Conservation (phyloP, 2,888 invertebrate genomes). For the Drosophila anomelani region DNA sequence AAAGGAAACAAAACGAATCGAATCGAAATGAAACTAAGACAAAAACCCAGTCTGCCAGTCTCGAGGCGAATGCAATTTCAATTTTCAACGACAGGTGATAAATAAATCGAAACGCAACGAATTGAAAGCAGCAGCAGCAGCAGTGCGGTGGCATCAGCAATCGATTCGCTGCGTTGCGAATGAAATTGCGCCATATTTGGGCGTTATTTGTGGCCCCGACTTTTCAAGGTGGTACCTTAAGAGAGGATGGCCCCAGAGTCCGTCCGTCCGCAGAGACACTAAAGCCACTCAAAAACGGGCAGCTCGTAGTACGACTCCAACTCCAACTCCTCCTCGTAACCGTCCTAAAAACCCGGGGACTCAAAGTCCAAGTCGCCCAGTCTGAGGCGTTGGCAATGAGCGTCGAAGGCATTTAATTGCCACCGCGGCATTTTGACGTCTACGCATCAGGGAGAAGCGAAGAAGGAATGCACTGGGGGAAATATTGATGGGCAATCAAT, state of each 20-base stretch:
- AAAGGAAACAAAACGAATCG: constrained; percentile 15
- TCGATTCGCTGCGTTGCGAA: constrained; percentile 72
- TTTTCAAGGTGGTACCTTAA: constrained; percentile 7
- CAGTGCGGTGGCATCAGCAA: constrained; percentile 49
- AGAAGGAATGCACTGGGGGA: constrained; percentile 12
- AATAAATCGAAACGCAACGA: constrained; percentile 83
- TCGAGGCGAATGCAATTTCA: constrained; percentile 75
- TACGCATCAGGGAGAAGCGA: constrained; percentile 58
- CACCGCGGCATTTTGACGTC: constrained; percentile 72
- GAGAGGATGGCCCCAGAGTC: background rate
- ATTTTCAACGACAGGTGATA: constrained; percentile 84
- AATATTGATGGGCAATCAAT: background rate
- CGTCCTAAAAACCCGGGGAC: constrained; percentile 6
- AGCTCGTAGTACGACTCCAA: background rate
- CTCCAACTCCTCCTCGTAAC: constrained; percentile 3
- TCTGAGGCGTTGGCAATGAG: constrained; percentile 66
- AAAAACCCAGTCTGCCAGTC: constrained; percentile 15
- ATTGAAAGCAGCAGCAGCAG: constrained; percentile 60
- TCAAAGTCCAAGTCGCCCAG: constrained; percentile 20
- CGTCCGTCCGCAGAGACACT: constrained; percentile 28
- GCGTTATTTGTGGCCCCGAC: constrained; percentile 73
- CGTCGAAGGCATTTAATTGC: constrained; percentile 72
- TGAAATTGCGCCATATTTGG: constrained; percentile 80
- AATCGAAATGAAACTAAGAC: constrained; percentile 29
- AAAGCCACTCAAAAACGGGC: constrained; percentile 9